These are phyloP conservation scores for Micrasema longulum DNA, from an alignment of 1,140 invertebrate species.

Conservation along the genomic window DNA sequence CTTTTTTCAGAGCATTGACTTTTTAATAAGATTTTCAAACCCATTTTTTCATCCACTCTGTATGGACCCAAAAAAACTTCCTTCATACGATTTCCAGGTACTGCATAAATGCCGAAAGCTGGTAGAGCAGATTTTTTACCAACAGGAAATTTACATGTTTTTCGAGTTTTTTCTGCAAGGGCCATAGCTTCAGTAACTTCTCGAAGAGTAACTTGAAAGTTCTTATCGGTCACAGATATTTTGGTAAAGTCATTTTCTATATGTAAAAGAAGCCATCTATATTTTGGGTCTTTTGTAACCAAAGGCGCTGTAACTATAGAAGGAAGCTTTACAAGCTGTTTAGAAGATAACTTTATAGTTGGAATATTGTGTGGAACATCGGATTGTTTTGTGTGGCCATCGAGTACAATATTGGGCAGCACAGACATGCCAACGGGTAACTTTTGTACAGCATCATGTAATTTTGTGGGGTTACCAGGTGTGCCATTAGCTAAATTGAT, in stretches of 20 bases:
- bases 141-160: constrained; percentile 17
- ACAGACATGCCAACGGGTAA: too few relatives aligned
- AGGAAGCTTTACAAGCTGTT: constrained; percentile 8
- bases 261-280: constrained; percentile 30
- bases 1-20: not conserved
- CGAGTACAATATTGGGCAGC: too few relatives aligned
- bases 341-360: constrained; percentile 18
- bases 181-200: constrained; percentile 37
- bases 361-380: constrained; percentile 1
- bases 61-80: constrained; percentile 43
- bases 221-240: constrained; percentile 10
- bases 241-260: constrained; percentile 35
- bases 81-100: constrained; percentile 22
- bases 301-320: constrained; percentile 9
- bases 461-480: too few relatives aligned
- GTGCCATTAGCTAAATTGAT: too few relatives aligned
- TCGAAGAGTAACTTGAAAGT: constrained; percentile 6
- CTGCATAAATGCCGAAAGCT: constrained; percentile 33
- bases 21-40: constrained; percentile 13
- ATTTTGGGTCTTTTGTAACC: constrained; percentile 17
- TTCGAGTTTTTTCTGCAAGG: constrained; percentile 9
- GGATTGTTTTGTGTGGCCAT: too few relatives aligned
- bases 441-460: too few relatives aligned
- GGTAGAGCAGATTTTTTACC: not conserved
- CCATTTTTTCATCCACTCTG: constrained; percentile 24